Evolutionary conservation across 2,888 invertebrate species (phyloP).

Genomic region (Tenthredo mesomela): DNA sequence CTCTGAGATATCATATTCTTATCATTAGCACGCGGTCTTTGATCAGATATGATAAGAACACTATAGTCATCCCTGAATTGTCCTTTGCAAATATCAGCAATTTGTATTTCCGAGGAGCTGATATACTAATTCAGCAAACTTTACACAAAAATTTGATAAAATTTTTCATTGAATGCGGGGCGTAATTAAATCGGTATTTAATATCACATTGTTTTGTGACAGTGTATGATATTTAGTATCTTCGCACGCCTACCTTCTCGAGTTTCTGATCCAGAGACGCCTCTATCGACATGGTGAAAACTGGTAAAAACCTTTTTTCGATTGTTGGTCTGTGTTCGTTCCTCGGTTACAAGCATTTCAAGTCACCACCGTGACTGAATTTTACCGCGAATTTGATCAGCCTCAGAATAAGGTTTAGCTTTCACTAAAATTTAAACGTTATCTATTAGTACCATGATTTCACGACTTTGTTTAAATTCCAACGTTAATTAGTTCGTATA

Average conservation of each 20-base stretch:
- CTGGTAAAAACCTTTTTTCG: conserved; percentile 15
- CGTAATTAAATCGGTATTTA: background rate
- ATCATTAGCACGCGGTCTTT: no score
- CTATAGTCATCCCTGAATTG: no score
- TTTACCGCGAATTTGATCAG: background rate
- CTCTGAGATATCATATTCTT: no score
- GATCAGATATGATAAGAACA: no score
- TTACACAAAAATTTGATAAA: background rate
- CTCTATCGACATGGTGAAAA: conserved; percentile 7
- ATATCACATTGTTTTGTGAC: background rate
- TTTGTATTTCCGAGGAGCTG: no score
- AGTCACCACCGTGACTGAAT: background rate
- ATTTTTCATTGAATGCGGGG: background rate
- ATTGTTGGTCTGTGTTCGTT: background rate
- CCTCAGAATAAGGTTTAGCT: background rate
- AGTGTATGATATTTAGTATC: background rate
- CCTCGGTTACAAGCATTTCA: background rate
- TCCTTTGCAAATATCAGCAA: no score
- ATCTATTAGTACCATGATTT: background rate
- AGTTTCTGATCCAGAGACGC: conserved; percentile 12
- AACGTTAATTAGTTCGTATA: background rate
- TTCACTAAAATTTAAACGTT: background rate
- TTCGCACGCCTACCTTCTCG: conserved; percentile 21
- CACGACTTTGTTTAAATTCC: background rate
- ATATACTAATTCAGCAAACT: no score